phyloP scores from a whole-genome alignment of 2,113 vertebrate species.

The Alouatta palliata region DNA sequence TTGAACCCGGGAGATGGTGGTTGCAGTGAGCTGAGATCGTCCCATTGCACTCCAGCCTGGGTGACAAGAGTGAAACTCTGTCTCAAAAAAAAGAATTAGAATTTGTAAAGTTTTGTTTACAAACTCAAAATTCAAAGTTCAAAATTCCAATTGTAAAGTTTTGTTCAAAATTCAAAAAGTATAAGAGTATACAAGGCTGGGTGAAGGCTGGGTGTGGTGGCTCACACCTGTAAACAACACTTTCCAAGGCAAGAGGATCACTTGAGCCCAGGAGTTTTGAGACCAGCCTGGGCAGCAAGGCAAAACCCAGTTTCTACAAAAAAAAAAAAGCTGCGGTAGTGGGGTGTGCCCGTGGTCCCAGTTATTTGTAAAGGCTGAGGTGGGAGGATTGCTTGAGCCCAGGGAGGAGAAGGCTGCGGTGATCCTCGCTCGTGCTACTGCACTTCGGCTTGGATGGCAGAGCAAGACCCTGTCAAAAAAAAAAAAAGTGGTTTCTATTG shows the following conservation, averaged over 20 bases:
- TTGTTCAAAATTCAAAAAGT: too few relatives aligned
- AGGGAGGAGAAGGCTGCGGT: neutral
- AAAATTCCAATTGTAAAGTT: too few relatives aligned
- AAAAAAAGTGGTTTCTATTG: neutral
- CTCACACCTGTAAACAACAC: neutral
- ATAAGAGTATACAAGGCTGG: neutral
- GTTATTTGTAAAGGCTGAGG: neutral
- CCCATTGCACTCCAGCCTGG: too few relatives aligned
- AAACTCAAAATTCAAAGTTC: too few relatives aligned
- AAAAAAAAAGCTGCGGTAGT: neutral
- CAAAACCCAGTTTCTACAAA: neutral
- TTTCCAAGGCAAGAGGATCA: neutral
- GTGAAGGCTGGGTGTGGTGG: neutral
- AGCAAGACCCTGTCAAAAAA: neutral
- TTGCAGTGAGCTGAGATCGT: too few relatives aligned
- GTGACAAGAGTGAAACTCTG: too few relatives aligned
- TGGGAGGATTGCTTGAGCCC: neutral
- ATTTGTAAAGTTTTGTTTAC: too few relatives aligned
- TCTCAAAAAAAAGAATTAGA: too few relatives aligned
- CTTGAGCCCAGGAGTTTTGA: neutral
- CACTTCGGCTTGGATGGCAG: neutral
- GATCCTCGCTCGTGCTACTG: neutral
- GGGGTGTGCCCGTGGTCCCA: neutral
- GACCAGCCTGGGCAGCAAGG: neutral
- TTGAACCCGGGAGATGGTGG: too few relatives aligned